Evolutionary conservation across 1,140 invertebrate genomes (phyloP).

Genomic region (Cydia amplana): DNA sequence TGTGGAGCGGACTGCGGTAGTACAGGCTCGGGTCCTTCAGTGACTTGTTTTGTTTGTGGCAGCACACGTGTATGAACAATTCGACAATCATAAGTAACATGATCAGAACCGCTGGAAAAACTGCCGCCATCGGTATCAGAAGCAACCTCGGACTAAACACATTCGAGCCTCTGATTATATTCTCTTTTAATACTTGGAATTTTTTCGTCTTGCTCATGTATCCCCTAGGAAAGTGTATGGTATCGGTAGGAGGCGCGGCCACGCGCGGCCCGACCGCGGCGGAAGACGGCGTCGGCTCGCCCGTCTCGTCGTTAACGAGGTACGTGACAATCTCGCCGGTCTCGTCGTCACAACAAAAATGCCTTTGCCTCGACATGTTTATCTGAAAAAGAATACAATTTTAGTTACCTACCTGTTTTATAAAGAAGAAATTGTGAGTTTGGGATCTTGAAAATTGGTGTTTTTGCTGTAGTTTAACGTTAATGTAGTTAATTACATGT

Average conservation of each 20-base stretch:
- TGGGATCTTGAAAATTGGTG: not conserved
- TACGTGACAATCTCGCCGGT: slow-evolving; percentile 63
- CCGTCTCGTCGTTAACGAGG: slow-evolving; percentile 64
- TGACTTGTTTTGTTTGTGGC: slow-evolving; percentile 64
- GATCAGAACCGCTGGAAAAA: slow-evolving; percentile 56
- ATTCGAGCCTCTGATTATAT: slow-evolving; percentile 62
- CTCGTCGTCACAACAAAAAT: slow-evolving; percentile 60
- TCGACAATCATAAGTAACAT: slow-evolving; percentile 60
- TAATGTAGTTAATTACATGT: not conserved
- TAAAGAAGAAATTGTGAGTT: not conserved
- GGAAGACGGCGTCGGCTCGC: slow-evolving; percentile 44
- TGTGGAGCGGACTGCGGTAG: slow-evolving; percentile 68
- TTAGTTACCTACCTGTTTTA: not conserved
- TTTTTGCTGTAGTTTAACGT: not conserved
- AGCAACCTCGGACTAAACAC: slow-evolving; percentile 59
- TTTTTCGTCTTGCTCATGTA: slow-evolving; percentile 57
- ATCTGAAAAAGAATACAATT: not conserved
- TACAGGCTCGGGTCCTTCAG: slow-evolving; percentile 59
- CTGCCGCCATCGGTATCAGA: slow-evolving; percentile 56
- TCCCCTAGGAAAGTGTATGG: slow-evolving; percentile 52
- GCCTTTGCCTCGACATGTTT: slow-evolving; percentile 44
- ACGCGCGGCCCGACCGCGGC: not conserved
- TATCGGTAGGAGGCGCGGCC: slow-evolving; percentile 33
- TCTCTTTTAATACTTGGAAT: slow-evolving; percentile 59
- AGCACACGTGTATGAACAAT: slow-evolving; percentile 60